A percentile compares a stretch with the other conserved stretches of the same genome.
Evolutionary conservation across 2,113 vertebrate genomes (phyloP).

Genomic region (Zosterops pallidus): DNA sequence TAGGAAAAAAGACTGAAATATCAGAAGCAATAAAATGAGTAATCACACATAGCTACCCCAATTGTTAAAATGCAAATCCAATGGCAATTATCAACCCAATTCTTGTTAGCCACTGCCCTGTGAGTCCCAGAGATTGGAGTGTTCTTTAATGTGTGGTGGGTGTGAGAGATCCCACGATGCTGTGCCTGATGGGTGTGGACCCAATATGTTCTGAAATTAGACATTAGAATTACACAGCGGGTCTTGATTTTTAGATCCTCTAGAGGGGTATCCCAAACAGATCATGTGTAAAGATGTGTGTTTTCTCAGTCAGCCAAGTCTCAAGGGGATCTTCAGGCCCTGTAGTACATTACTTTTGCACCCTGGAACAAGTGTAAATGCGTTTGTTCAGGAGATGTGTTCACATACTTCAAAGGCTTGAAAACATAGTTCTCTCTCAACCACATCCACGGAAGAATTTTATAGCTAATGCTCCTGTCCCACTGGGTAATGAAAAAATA

Average conservation of each 20-base stretch:
- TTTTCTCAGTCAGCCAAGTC: neutral
- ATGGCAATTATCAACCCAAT: neutral
- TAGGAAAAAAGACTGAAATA: neutral
- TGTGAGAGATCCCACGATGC: neutral
- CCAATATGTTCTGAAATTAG: neutral
- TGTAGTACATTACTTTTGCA: neutral
- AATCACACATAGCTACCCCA: neutral
- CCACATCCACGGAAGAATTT: neutral
- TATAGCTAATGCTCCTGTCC: neutral
- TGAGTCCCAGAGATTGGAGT: neutral
- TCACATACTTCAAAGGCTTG: neutral
- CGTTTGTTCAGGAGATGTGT: neutral
- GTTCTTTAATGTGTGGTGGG: neutral
- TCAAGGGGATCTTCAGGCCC: neutral
- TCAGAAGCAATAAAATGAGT: neutral
- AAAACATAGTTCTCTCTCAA: neutral
- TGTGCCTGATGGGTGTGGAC: neutral
- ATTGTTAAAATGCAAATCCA: neutral
- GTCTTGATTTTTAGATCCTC: neutral
- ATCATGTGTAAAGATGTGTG: neutral
- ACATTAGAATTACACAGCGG: rapidly evolving
- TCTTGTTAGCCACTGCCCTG: neutral
- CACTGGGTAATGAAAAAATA: neutral
- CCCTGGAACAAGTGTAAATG: neutral
- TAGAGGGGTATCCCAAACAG: neutral